Evolutionary conservation across 2,888 invertebrate species (phyloP), one percentile per base, ranked within the genome.

Genomic region (Tetheella fluctuosa): DNA sequence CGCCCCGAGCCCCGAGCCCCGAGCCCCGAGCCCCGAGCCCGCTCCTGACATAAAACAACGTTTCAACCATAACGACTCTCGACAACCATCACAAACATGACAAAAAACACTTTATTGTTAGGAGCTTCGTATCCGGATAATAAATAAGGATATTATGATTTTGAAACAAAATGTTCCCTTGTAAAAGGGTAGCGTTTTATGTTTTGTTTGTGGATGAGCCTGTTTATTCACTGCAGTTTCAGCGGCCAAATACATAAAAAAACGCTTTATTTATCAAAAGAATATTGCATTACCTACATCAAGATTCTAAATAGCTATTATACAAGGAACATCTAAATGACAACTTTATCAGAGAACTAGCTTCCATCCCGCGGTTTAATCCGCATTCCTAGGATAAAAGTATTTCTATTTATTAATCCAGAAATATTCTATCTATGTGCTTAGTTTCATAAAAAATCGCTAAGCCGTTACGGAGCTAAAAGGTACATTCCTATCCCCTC

Each of bases 51-150:
- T 55, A 55, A 55, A 55, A 55, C 55, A 55, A 34, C 42, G 42
- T 42, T 42, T 42, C 42, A 42, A 6, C 42, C n/a, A 17, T 42
- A 42, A 42, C 42, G 17, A 48, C 20, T 1, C 20, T 20, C 48
- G 17, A 48, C 48, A 23, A 13, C 55, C 34, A 34, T 55, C 55
- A 55, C 55, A 55, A 55, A 34, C 55, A 55, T 34, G 34, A 55
- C 55, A 55, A 25, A 48, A 34, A 55, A 37, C 20, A 34, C 34
- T 55, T 55, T 55, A 55, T 34, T 30, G 55, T 34, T 55, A 34
- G 13, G 55, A 55, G 17, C 23, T 37, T 15, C 17, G 55, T 55
- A 34, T 55, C 55, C 55, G 34, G 34, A 23, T 55, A 37, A 55
- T 55, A 55, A 55, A 55, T 55, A 55, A 34, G 34, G 23, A 55